These are phyloP conservation scores for Abramis brama DNA, from an alignment of 2,113 vertebrate genomes.

Conservation along the genomic window DNA sequence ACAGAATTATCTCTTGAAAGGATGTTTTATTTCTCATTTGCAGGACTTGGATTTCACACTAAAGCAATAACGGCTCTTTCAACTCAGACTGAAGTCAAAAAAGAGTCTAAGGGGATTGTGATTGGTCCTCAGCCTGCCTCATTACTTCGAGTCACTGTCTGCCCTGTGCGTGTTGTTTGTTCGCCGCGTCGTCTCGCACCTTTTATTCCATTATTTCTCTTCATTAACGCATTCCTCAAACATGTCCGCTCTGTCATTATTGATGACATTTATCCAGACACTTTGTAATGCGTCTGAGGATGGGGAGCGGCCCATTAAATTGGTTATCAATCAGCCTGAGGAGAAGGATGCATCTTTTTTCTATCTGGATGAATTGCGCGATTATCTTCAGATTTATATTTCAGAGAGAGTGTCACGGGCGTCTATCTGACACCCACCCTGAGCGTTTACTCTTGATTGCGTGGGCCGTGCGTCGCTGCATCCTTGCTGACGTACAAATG, in stretches of 20 bases:
- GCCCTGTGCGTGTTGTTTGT: constrained; percentile 24
- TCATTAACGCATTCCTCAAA: constrained; percentile 31
- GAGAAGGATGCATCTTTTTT: constrained; percentile 32
- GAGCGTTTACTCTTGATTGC: constrained; percentile 58
- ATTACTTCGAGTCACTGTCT: constrained; percentile 3
- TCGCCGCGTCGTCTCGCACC: neutral
- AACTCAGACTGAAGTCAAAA: neutral
- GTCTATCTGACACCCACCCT: constrained; percentile 60
- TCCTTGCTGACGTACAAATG: constrained; percentile 68
- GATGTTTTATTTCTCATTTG: constrained; percentile 12
- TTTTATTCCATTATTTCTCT: constrained; percentile 34
- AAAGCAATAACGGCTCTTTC: constrained; percentile 3
- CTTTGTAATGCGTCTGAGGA: constrained; percentile 28
- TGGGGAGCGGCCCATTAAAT: constrained; percentile 29
- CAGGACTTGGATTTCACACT: neutral
- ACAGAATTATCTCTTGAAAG: constrained; percentile 27
- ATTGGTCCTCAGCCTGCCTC: neutral
- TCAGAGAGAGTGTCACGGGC: constrained; percentile 15
- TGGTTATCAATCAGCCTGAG: constrained; percentile 36
- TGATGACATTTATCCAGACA: constrained; percentile 20
- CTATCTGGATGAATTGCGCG: constrained; percentile 33
- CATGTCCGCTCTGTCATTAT: constrained; percentile 31
- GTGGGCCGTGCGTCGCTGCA: constrained; percentile 43
- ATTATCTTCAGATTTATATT: constrained; percentile 49
- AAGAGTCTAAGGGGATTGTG: neutral